These are phyloP conservation scores for Bacillus rossius DNA, from an alignment of 1,140 invertebrate genomes.

Conservation along the genomic window DNA sequence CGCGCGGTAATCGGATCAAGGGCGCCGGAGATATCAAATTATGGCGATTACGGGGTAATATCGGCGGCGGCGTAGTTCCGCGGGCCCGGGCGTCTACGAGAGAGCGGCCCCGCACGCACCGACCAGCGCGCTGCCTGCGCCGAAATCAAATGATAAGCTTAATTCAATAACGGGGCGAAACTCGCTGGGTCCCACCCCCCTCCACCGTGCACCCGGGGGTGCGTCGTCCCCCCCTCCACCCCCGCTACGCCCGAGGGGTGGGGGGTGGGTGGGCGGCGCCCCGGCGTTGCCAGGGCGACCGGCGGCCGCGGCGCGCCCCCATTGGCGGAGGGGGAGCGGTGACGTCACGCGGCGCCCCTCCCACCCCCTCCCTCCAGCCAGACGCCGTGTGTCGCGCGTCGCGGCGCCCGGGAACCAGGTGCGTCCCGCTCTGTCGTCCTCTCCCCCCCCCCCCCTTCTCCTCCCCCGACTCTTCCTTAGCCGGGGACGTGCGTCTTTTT, in stretches of 20 bases:
- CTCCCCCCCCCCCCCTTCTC: no score
- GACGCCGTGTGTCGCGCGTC: no score
- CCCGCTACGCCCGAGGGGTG: no score
- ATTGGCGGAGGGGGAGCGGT: not conserved
- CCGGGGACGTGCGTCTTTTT: no score
- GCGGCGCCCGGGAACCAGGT: no score
- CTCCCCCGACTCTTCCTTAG: no score
- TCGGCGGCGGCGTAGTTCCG: constrained; percentile 32
- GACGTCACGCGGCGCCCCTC: no score
- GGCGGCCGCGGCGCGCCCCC: not conserved
- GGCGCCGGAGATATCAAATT: constrained; percentile 48
- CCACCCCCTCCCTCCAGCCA: no score
- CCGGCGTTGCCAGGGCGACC: not conserved
- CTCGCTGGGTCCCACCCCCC: no score
- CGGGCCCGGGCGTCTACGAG: constrained; percentile 22
- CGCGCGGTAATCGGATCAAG: constrained; percentile 43
- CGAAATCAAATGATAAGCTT: constrained; percentile 70
- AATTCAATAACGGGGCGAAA: constrained; percentile 55
- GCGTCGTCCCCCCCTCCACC: no score
- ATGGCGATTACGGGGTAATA: constrained; percentile 45
- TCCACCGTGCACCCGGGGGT: no score
- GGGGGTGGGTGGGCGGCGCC: not conserved
- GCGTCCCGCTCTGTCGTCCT: no score
- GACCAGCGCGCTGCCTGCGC: constrained; percentile 51
- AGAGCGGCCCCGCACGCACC: constrained; percentile 21